Base-by-base conservation (phyloP, 2,113 vertebrate genomes). In the Cygnus atratus region DNA sequence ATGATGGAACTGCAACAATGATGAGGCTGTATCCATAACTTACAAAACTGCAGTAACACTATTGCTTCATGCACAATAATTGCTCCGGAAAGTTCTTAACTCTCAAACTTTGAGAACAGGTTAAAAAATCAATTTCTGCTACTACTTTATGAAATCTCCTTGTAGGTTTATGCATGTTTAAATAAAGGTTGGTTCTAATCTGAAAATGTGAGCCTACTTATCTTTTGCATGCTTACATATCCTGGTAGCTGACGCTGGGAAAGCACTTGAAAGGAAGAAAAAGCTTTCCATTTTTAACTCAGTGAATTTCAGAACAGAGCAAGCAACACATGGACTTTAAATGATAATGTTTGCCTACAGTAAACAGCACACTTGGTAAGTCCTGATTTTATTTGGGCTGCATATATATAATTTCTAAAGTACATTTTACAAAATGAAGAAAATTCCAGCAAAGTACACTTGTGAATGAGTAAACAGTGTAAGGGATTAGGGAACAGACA, bases 381-480 rank as follows among this genome's bases (percentile, higher is more conserved):
- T 90, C 70, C 66, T 83, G 67, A 62, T 74, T 87, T 88, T 76
- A 90, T 85, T 87, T 90, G 83, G 66, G 74, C 20, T 89, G 74
- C 62, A 92, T 81, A 85, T 68, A 78, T 75, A 67, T 86, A 75
- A 86, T 91, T 87, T 92, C 63, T 92, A 80, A 92, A 72, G 61
- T 83, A 88, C 68, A 74, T 85, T 88, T 70, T 74, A 79, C 80
- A 91, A 87, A 87, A 78, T 65, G 43, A 76, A 94, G 66, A 96
- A 88, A 88, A 90, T 75, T 95, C 87, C 44, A 2, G 28, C 31
- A 74, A 91, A 91, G 57, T 65, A 89, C 46, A 65, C 74, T 87
- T 84, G 28, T 78, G 84, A 96, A 92, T 87, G n/a, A 86, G 66
- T 88, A 95, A 89, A 87, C 28, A 97, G 41, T 78, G 76, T 68